Percentiles rank a stretch among this genome's conserved stretches.
Evolutionary conservation across 2,797 vertebrate species (phyloP).

Genomic region (Sebastes nivosus): DNA sequence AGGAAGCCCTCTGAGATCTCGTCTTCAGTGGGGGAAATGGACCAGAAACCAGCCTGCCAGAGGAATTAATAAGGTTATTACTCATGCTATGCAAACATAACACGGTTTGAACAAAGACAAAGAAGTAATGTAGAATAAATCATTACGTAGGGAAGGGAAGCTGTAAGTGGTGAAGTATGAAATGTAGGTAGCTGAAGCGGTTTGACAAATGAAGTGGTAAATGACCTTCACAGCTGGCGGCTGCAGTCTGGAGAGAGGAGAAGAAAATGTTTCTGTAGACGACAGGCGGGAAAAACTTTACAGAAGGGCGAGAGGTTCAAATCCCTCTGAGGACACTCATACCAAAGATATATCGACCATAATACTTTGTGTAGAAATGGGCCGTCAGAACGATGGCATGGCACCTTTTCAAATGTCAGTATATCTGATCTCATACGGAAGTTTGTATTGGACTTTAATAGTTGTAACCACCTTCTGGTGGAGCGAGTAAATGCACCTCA

Average conservation of each 20-base stretch:
- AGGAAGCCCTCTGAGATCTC: background rate
- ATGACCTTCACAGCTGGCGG: slow-evolving; percentile 39
- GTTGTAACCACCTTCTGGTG: no score
- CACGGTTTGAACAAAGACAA: slow-evolving; percentile 22
- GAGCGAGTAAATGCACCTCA: no score
- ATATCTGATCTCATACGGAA: no score
- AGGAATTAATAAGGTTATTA: slow-evolving; percentile 44
- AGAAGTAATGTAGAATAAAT: slow-evolving; percentile 16
- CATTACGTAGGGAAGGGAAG: background rate
- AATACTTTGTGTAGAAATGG: background rate
- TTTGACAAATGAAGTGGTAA: slow-evolving; percentile 30
- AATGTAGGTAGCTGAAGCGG: background rate
- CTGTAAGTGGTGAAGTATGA: slow-evolving; percentile 3
- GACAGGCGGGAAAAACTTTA: background rate
- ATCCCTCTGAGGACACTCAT: background rate
- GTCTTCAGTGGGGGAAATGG: slow-evolving; percentile 18
- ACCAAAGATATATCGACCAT: background rate
- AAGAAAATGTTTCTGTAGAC: background rate
- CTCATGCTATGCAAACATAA: slow-evolving; percentile 18
- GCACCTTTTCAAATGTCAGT: no score
- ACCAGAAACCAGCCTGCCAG: slow-evolving; percentile 33
- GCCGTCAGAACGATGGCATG: no score
- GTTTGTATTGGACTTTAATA: no score
- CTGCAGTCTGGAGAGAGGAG: background rate
- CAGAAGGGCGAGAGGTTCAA: background rate